These are phyloP conservation scores for Oopsacas minuta DNA, from an alignment of 37 sponge, comb jelly and placozoan species.

Conservation along the genomic window DNA sequence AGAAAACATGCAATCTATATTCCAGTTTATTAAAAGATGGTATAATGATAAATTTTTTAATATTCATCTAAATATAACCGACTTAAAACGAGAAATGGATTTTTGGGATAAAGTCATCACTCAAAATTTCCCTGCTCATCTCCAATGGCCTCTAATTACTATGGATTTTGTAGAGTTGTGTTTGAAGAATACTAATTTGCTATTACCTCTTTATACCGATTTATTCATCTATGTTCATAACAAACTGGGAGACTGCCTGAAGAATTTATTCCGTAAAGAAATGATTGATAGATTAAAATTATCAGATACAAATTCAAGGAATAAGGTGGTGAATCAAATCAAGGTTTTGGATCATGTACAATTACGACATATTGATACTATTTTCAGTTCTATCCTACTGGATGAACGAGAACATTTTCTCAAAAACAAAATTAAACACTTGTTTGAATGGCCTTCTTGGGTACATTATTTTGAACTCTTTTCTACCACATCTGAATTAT, in stretches of 20 bases:
- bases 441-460: slow-evolving; percentile 4
- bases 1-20: not conserved
- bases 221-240: not conserved
- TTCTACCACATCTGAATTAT: not conserved
- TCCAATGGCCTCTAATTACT: not conserved
- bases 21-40: not conserved
- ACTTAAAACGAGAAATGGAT: not conserved
- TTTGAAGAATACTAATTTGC: not conserved
- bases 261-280: not conserved
- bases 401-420: not conserved
- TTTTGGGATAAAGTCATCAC: not conserved
- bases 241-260: not conserved
- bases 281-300: not conserved
- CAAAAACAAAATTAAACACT: not conserved
- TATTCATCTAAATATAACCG: not conserved
- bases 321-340: not conserved
- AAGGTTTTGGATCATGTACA: not conserved
- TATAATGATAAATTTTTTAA: not conserved
- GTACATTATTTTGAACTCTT: not conserved
- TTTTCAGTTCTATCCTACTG: not conserved
- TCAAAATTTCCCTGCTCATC: not conserved
- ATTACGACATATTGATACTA: not conserved
- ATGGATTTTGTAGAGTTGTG: not conserved
- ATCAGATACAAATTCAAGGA: not conserved
- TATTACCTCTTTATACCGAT: not conserved